Evolutionary conservation across 2,888 invertebrate species (phyloP).

Genomic region (Cancer borealis): DNA sequence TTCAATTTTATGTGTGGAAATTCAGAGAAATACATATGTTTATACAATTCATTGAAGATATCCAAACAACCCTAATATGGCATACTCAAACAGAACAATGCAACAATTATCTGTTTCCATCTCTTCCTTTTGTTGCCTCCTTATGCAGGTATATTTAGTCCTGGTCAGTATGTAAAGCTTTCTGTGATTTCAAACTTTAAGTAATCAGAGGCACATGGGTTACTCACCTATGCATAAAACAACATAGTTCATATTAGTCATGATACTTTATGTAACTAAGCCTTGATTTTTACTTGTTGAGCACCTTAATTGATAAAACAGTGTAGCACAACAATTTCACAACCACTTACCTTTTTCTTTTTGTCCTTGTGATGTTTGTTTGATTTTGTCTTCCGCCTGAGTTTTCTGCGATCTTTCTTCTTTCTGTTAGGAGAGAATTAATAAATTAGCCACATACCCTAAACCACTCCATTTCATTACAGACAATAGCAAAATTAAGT

Average conservation of each 20-base stretch:
- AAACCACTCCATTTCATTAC: not conserved
- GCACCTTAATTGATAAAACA: not conserved
- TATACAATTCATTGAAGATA: not conserved
- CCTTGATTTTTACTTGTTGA: not conserved
- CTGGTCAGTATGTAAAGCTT: not conserved
- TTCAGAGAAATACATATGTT: not conserved
- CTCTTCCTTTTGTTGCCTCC: not conserved
- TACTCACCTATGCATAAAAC: not conserved
- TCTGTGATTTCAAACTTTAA: not conserved
- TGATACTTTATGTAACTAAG: too few species aligned
- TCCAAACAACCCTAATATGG: not conserved
- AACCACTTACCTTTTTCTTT: conserved; percentile 73
- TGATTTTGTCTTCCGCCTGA: conserved; percentile 65
- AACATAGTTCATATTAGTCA: not conserved
- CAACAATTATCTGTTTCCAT: not conserved
- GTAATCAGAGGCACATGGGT: not conserved
- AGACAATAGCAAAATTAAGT: not conserved
- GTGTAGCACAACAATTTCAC: not conserved
- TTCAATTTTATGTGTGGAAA: not conserved
- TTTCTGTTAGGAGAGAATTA: conserved; percentile 61
- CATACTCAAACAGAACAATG: not conserved
- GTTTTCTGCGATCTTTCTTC: conserved; percentile 70
- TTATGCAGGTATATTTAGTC: not conserved
- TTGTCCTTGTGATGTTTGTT: conserved; percentile 74
- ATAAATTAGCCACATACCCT: not conserved